Conservation (phyloP, 2,888 invertebrate species). For the Lasioglossum pauxillum region DNA sequence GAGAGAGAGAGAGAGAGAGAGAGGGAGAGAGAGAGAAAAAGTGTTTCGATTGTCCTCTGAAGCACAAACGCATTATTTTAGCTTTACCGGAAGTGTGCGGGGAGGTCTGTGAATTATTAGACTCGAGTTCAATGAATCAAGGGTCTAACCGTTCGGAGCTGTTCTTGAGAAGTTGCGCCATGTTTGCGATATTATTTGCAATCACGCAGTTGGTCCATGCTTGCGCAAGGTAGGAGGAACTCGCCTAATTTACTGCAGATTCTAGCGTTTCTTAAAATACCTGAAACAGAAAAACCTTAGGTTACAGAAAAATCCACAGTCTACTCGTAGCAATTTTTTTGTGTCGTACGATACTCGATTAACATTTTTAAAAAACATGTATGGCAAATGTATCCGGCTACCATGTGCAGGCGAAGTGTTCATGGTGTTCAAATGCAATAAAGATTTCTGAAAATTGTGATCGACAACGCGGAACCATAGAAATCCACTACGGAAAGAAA, state of each 20-base stretch:
- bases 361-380: no score
- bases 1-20: background rate
- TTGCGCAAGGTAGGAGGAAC: background rate
- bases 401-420: background rate
- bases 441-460: background rate
- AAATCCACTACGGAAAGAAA: background rate
- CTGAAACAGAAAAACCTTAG: background rate
- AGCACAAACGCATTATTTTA: background rate
- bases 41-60: background rate
- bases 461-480: background rate
- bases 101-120: slow-evolving; percentile 3
- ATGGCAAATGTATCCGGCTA: background rate
- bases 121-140: background rate
- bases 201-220: background rate
- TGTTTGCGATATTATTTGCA: background rate
- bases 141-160: background rate
- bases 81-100: background rate
- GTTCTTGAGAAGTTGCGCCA: background rate
- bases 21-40: background rate
- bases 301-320: background rate
- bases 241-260: background rate
- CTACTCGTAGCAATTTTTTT: background rate
- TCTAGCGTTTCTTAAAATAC: background rate
- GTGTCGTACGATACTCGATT: background rate
- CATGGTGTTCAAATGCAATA: slow-evolving; percentile 5